Percentiles rank a stretch among this genome's conserved stretches.
Conservation (phyloP, 1,140 invertebrate genomes). For the Teleopsis dalmanni region DNA sequence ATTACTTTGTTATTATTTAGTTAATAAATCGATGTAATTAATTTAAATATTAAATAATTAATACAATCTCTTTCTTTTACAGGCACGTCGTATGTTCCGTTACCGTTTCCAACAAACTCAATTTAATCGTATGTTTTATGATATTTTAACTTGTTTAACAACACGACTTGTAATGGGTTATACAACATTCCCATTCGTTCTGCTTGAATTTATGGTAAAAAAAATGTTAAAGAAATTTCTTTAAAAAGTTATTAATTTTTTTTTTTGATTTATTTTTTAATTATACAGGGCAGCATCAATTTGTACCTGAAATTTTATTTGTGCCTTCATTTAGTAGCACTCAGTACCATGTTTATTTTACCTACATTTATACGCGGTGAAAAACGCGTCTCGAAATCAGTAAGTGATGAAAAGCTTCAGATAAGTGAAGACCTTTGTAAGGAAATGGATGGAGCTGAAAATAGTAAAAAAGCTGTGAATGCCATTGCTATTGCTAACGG, state of each 20-base stretch:
- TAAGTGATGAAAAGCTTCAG: conserved; percentile 4
- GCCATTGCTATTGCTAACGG: neutral
- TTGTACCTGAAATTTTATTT: conserved; percentile 62
- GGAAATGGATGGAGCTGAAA: neutral
- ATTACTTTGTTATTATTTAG: no score
- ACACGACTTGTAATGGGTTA: conserved; percentile 81
- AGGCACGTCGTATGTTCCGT: conserved; percentile 70
- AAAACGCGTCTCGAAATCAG: conserved; percentile 11
- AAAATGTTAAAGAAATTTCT: neutral
- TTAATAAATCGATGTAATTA: no score
- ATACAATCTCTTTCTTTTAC: conserved; percentile 41
- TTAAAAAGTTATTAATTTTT: neutral
- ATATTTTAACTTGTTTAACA: conserved; percentile 64
- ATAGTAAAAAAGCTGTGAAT: neutral
- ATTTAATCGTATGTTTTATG: conserved; percentile 61
- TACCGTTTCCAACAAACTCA: conserved; percentile 42
- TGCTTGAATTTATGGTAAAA: conserved; percentile 66
- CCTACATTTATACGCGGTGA: conserved; percentile 44
- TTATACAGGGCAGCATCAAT: conserved; percentile 48
- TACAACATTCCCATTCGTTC: conserved; percentile 78
- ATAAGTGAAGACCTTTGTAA: neutral
- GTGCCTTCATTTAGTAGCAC: conserved; percentile 52
- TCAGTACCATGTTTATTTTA: conserved; percentile 49
- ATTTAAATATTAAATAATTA: no score
- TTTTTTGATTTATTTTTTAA: neutral